These are phyloP conservation scores for Trachelus iudaicus DNA, from an alignment of 2,888 invertebrate genomes.

Conservation along the genomic window DNA sequence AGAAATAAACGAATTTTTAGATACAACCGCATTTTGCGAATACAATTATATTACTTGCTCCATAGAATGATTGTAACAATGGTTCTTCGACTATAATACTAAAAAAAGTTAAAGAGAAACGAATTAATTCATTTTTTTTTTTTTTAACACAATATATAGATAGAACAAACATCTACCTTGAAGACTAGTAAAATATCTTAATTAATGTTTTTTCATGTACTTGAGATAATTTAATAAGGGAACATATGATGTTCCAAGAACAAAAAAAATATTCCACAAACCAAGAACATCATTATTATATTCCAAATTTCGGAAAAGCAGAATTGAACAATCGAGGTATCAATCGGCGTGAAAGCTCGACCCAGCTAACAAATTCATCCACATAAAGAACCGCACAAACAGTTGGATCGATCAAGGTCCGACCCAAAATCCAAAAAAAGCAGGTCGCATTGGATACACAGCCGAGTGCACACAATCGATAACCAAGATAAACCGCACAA, in stretches of 20 bases:
- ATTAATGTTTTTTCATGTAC: neutral
- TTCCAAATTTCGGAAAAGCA: neutral
- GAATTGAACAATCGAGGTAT: neutral
- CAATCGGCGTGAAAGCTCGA: neutral
- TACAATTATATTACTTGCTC: neutral
- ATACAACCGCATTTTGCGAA: neutral
- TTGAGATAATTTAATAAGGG: neutral
- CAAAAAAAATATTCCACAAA: neutral
- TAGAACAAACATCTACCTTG: neutral
- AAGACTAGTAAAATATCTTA: neutral
- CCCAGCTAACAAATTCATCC: neutral
- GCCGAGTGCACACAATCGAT: conserved; percentile 3
- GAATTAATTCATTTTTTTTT: too few relatives aligned
- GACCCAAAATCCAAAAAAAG: conserved; percentile 2
- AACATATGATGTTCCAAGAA: neutral
- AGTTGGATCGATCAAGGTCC: neutral
- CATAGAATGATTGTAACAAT: neutral
- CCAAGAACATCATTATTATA: neutral
- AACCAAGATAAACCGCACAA: conserved; percentile 2
- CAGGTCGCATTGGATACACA: conserved; percentile 1
- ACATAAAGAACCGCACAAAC: neutral
- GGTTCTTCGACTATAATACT: neutral
- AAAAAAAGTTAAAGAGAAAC: too few relatives aligned
- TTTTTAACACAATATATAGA: neutral
- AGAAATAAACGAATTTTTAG: neutral